Base-by-base conservation (phyloP, 2,113 vertebrate species). In the Eurystomus gularis region DNA sequence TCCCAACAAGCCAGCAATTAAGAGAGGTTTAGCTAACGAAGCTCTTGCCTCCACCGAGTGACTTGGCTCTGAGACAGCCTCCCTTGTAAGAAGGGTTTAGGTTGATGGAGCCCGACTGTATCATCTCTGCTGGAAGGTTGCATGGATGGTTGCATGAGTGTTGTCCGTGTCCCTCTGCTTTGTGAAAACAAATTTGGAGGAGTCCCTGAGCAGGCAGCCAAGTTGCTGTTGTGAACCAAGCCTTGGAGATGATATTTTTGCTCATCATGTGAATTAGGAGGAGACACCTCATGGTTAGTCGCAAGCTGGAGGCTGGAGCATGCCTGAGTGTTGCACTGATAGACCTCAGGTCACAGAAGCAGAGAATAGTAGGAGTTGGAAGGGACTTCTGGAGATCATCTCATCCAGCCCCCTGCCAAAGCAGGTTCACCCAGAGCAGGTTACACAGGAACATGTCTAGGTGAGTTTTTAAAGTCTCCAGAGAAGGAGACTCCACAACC, bases 241-340 rank as follows among this genome's bases (percentile, higher is more conserved):
- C 55, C 19, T n/a, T n/a, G 20, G 55, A 58, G 55, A n/a, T 58
- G 55, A 12, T 21, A 11, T n/a, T n/a, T 58, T 19, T 58, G 19
- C 55, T 58, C 18, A 11, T n/a, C 33, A 20, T 8, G 7, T 12
- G 19, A 58, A 58, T n/a, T 33, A n/a, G 55, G 19, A 58, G 55
- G 55, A 58, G 55, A n/a, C 17, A n/a, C 55, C 55, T 58, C 33
- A 21, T 58, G 35, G n/a, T 60, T 33, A 29, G 57, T 26, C 12
- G 23, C 24, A 42, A 15, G 42, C 42, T 42, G 42, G 42, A 65
- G 76, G 28, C 24, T 26, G 78, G 52, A 26, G 64, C 49, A 5
- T 0, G 1, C 0, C 2, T 35, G 51, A 16, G 35, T 19, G 35
- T 44, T 49, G 33, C 12, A 2, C 1, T 28, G 19, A 1, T 12